Base-by-base conservation (phyloP, 2,797 vertebrate genomes). In the Schizopygopsis pylzovi region DNA sequence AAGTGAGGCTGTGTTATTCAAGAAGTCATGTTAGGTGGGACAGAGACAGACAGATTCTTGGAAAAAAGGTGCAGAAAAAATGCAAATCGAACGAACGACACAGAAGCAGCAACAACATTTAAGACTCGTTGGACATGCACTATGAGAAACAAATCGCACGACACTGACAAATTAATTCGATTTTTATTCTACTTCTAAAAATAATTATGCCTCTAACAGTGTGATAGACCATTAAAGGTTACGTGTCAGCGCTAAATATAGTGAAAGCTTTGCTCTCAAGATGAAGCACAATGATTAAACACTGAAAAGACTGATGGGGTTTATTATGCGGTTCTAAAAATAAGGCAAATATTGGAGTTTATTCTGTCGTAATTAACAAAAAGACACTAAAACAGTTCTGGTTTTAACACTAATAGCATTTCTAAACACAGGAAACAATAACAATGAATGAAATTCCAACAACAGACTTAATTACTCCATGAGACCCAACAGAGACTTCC, bases 61-160 rank as follows among this genome's bases (percentile, higher is more conserved):
- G 91, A 91, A 91, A 92, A 90, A 88, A 91, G 41, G 93, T 92
- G 91, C 91, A 90, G 93, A 93, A 89, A 89, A 75, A 80, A 80
- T 94, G 93, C 92, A 93, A 93, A 92, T 90, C 89, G 39, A 59
- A 71, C 76, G 9, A 47, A 85, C 82, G 89, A 89, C 87, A 90
- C 87, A 91, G 85, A 89, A 86, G 83, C 86, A 79, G 87, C 92
- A 88, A 95, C 92, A 93, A 93, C 89, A 93, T 71, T 88, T 89
- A 93, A 71, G 75, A 87, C 86, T 81, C 93, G 89, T 49, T 89
- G 77, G 89, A 92, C 95, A 95, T 96, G 95, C 95, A 93, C 86
- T 89, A 85, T 43, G 63, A 79, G 63, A 43, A 83, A 87, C 33
- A 54, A 87, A 86, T 87, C 85, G 90, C 87, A 88, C 54, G 83